Evolutionary conservation across 2,888 invertebrate genomes (phyloP).

Genomic region (Ashinkailepas kermadecensis): DNA sequence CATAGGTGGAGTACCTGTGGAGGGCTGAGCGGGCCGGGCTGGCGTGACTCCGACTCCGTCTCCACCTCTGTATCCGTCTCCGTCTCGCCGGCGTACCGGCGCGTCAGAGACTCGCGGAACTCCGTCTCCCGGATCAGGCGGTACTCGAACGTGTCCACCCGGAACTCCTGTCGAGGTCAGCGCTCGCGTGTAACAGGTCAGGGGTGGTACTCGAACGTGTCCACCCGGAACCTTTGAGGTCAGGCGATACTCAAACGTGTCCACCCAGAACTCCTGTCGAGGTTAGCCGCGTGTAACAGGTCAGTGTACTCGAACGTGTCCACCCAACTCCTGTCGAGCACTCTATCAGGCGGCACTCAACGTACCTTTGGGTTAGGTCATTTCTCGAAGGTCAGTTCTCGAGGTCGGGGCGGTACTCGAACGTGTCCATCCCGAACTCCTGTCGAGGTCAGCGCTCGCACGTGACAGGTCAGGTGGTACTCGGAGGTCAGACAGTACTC

Average conservation of each 20-base stretch:
- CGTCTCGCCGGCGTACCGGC: slow-evolving; percentile 64
- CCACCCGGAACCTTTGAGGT: slow-evolving; percentile 61
- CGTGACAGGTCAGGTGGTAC: too few relatives aligned
- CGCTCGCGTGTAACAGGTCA: too few relatives aligned
- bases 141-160: slow-evolving; percentile 90
- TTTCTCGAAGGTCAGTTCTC: too few relatives aligned
- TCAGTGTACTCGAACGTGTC: too few relatives aligned
- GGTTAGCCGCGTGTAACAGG: too few relatives aligned
- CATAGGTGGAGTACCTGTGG: slow-evolving; percentile 58
- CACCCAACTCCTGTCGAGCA: too few relatives aligned
- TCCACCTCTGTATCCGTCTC: slow-evolving; percentile 61
- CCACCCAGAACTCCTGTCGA: slow-evolving; percentile 57
- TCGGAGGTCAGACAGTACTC: slow-evolving; percentile 71
- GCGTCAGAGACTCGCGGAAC: slow-evolving; percentile 78
- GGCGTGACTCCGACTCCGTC: slow-evolving; percentile 38
- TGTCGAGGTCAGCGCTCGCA: slow-evolving; percentile 36
- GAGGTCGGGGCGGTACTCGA: slow-evolving; percentile 90
- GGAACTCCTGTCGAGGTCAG: slow-evolving; percentile 46
- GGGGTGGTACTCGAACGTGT: too few relatives aligned
- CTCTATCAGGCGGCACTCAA: too few relatives aligned
- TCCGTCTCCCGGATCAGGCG: slow-evolving; percentile 83
- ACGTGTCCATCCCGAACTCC: slow-evolving; percentile 71
- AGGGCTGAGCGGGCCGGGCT: slow-evolving; percentile 43
- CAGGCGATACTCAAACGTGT: too few relatives aligned
- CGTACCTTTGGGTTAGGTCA: too few relatives aligned